Conservation (phyloP, 1,140 invertebrate species). For the Heliconius hermathena region DNA sequence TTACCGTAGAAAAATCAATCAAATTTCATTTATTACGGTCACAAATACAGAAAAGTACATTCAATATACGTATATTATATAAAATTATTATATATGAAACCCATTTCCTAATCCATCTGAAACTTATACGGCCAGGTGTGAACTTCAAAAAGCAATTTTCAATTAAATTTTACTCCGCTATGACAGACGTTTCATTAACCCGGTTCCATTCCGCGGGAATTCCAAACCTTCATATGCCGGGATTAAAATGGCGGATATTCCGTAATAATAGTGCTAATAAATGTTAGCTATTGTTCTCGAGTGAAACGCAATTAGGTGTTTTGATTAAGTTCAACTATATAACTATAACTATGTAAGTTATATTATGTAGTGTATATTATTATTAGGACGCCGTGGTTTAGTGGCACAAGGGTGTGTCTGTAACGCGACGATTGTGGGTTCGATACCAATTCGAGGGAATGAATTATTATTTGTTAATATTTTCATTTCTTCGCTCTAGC, state of each 20-base stretch:
- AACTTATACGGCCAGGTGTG: constrained; percentile 53
- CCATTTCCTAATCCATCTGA: constrained; percentile 36
- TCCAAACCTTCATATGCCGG: constrained; percentile 41
- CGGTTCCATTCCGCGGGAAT: constrained; percentile 52
- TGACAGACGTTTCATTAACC: constrained; percentile 78
- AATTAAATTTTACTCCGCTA: constrained; percentile 66
- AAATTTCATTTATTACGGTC: not conserved
- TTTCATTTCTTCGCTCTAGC: no score
- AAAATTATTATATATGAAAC: constrained; percentile 23
- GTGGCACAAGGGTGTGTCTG: no score
- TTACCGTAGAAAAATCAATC: not conserved
- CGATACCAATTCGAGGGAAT: no score
- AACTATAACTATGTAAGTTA: not conserved
- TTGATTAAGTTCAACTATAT: not conserved
- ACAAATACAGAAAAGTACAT: not conserved
- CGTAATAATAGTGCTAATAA: constrained; percentile 24
- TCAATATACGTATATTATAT: not conserved
- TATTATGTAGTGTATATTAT: not conserved
- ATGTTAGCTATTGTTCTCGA: constrained; percentile 5
- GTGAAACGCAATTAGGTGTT: constrained; percentile 5
- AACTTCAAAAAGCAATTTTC: constrained; percentile 66
- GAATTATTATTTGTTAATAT: no score
- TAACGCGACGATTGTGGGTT: no score
- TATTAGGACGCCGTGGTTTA: no score
- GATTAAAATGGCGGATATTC: constrained; percentile 22